A percentile compares a stretch with the other conserved stretches of the same genome.
These are phyloP conservation scores for Microplitis demolitor DNA, from an alignment of 1,140 invertebrate species.

Conservation along the genomic window DNA sequence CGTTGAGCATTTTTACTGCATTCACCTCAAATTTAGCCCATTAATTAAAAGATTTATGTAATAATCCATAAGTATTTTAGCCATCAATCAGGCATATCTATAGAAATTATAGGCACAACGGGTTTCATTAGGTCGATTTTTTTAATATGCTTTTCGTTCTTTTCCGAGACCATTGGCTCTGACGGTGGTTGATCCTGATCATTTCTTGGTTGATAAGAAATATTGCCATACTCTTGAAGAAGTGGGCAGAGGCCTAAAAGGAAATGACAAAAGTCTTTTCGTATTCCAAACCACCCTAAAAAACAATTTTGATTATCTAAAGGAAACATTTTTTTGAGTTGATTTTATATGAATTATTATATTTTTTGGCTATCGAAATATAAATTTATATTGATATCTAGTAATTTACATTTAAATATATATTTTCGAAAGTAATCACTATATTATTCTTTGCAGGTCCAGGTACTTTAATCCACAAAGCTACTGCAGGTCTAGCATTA, in stretches of 20 bases:
- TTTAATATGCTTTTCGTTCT: slow-evolving; percentile 68
- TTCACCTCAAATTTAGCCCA: neutral
- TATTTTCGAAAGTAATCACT: too few relatives aligned
- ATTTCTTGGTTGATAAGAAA: slow-evolving; percentile 79
- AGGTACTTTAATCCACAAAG: too few relatives aligned
- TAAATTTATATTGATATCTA: too few relatives aligned
- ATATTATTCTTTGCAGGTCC: too few relatives aligned
- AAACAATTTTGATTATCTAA: slow-evolving; percentile 35
- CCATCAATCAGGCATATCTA: slow-evolving; percentile 86
- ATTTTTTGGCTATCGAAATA: too few relatives aligned
- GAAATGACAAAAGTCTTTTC: slow-evolving; percentile 97
- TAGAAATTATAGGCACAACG: slow-evolving; percentile 83
- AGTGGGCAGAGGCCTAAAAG: slow-evolving; percentile 89
- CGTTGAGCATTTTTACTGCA: neutral
- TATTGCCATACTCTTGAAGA: slow-evolving; percentile 97
- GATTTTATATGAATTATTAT: too few relatives aligned
- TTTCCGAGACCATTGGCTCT: slow-evolving; percentile 62
- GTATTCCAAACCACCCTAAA: slow-evolving; percentile 97
- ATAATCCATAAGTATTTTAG: slow-evolving; percentile 19
- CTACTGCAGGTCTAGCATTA: too few relatives aligned
- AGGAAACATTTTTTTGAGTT: neutral
- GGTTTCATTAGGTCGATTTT: slow-evolving; percentile 80
- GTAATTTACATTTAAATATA: too few relatives aligned
- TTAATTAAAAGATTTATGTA: neutral
- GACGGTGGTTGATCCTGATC: slow-evolving; percentile 62